phyloP scores from a whole-genome alignment of 2,113 vertebrate genomes.

The Corythaixoides concolor region DNA sequence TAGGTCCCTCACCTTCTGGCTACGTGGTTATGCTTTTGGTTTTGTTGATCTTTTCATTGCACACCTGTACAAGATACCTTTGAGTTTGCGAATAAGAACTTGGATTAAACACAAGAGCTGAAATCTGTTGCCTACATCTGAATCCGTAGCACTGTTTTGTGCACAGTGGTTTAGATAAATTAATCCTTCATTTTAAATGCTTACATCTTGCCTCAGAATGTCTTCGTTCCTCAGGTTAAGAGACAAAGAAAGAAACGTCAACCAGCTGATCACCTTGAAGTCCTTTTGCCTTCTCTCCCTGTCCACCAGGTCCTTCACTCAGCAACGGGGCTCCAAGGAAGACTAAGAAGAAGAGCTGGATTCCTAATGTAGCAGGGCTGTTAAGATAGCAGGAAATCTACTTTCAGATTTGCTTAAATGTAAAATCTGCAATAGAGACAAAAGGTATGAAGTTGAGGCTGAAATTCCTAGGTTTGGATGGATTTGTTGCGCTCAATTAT shows the following conservation, averaged over 20 bases:
- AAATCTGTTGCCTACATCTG: fast-evolving
- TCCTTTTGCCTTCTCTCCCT: neutral
- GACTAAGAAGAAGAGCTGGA: neutral
- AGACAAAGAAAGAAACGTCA: neutral
- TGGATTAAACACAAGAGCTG: neutral
- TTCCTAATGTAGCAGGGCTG: neutral
- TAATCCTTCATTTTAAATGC: neutral
- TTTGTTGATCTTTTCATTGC: neutral
- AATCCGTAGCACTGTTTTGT: neutral
- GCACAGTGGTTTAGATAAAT: neutral
- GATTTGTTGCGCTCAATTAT: neutral
- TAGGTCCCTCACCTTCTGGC: neutral
- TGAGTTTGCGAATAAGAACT: neutral
- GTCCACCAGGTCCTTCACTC: neutral
- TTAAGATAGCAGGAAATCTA: neutral
- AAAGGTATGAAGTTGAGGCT: neutral
- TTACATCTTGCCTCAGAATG: neutral
- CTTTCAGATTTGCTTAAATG: neutral
- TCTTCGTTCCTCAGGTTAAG: neutral
- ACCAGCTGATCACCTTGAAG: neutral
- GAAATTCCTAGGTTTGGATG: neutral
- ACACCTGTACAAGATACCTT: neutral
- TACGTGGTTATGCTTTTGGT: neutral
- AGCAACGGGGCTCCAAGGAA: neutral
- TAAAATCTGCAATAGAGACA: neutral